Base-by-base conservation (phyloP, 2,797 vertebrate genomes). In the Serranus cabrilla region DNA sequence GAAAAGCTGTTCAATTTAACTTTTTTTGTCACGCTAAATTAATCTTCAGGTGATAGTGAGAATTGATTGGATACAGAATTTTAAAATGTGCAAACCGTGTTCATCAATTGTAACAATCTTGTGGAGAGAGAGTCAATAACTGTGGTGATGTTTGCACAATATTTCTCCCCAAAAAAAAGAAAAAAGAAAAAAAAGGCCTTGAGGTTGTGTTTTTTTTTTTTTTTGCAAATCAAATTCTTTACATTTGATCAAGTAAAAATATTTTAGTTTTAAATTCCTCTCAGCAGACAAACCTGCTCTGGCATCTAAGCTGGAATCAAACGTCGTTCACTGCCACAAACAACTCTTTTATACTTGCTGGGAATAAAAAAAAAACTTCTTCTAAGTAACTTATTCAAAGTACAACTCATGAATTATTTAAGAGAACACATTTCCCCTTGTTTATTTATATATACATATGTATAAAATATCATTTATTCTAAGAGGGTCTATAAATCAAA, bases 401-500 rank as follows among this genome's bases (percentile, higher is more conserved):
- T 85, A 80, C 70, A 78, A 69, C 92, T 96, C 94, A 95, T 95
- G 94, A 95, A 96, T 96, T 92, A 95, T 95, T 93, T 85, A 95
- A 89, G 87, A 85, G 83, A 92, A 88, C 86, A 91, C 92, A 94
- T 94, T 94, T 88, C 88, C 90, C 84, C 92, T 94, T 96, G 93
- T 95, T 95, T 95, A 95, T 95, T 94, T 94, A 94, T 94, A 94
- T 93, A 94, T 93, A 95, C 93, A 95, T 94, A 95, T 95, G 94
- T 95, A 94, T 95, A 95, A 95, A 94, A 95, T 93, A 96, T 95
- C 94, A 95, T 96, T 96, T 96, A 95, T 96, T 96, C 94, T 95
- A 94, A 95, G 94, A 95, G 93, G 93, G 81, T 93, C 94, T 92
- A 95, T 96, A 94, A 96, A 96, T 96, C 95, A 95, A 93, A 94